A percentile compares a stretch with the other conserved stretches of the same genome.
Evolutionary conservation across 2,888 invertebrate species (phyloP).

Genomic region (Adela reaumurella): DNA sequence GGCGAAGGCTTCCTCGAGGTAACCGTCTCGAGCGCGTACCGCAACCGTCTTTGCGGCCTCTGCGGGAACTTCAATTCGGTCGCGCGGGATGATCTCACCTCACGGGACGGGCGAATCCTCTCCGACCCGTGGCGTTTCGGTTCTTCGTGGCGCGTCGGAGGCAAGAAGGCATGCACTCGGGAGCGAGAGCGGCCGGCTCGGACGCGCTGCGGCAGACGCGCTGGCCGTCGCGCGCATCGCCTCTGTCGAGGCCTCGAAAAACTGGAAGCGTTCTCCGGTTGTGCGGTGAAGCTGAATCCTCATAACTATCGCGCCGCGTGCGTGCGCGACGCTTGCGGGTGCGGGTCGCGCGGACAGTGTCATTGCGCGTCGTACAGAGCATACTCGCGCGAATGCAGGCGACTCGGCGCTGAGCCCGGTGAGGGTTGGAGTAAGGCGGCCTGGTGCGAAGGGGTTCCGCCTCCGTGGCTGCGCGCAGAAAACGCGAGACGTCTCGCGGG

Average conservation of each 20-base stretch:
- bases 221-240: conserved; percentile 34
- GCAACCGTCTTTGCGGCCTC: conserved; percentile 78
- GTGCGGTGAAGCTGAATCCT: conserved; percentile 75
- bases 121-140: conserved; percentile 72
- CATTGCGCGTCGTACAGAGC: conserved; percentile 89
- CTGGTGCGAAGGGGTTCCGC: conserved; percentile 53
- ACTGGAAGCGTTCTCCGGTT: conserved; percentile 65
- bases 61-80: conserved; percentile 93
- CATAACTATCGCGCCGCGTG: conserved; percentile 84
- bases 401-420: conserved; percentile 67
- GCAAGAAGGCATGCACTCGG: conserved; percentile 66
- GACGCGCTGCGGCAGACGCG: conserved; percentile 45
- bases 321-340: conserved; percentile 84
- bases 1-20: conserved; percentile 91
- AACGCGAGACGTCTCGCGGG: conserved; percentile 16
- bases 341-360: conserved; percentile 77
- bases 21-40: conserved; percentile 68
- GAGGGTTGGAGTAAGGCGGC: conserved; percentile 70
- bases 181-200: conserved; percentile 40
- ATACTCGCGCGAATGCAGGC: conserved; percentile 82
- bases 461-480: conserved; percentile 30
- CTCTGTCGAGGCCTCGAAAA: conserved; percentile 51
- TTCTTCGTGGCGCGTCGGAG: conserved; percentile 88
- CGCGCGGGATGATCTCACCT: conserved; percentile 79
- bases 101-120: conserved; percentile 64